Conservation (phyloP, 1,140 invertebrate genomes). For the Telenomus remus region DNA sequence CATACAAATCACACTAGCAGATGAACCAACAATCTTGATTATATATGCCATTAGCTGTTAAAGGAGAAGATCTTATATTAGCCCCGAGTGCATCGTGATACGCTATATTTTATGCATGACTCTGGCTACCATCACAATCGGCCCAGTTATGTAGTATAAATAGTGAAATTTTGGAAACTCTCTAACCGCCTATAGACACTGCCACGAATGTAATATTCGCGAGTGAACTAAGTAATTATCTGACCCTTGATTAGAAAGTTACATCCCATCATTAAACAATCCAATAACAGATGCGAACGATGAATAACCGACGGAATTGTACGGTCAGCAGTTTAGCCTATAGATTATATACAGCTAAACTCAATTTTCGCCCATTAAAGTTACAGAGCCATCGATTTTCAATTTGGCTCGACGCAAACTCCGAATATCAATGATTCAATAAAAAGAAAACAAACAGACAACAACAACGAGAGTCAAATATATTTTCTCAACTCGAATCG, state of each 20-base stretch:
- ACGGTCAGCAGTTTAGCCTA: constrained; percentile 15
- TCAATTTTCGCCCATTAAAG: constrained; percentile 11
- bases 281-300: constrained; percentile 15
- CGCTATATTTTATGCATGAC: background rate
- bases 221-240: background rate
- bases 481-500: too few species aligned
- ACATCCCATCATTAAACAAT: constrained; percentile 12
- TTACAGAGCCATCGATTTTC: background rate
- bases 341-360: constrained; percentile 11
- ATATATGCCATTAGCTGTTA: constrained; percentile 8
- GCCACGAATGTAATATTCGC: background rate
- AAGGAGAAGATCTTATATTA: constrained; percentile 6
- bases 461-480: too few species aligned
- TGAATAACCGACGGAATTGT: constrained; percentile 11
- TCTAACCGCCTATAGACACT: too few species aligned
- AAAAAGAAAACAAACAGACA: background rate
- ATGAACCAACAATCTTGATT: constrained; percentile 21
- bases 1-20: constrained; percentile 2
- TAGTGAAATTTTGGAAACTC: too few species aligned
- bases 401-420: background rate
- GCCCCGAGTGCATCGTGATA: background rate
- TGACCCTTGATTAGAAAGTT: constrained; percentile 5
- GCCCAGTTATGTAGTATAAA: background rate
- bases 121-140: background rate
- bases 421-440: constrained; percentile 1